A percentile compares a stretch with the other conserved stretches of the same genome.
Evolutionary conservation across 1,140 invertebrate species (phyloP).

Genomic region (Ips typographus): DNA sequence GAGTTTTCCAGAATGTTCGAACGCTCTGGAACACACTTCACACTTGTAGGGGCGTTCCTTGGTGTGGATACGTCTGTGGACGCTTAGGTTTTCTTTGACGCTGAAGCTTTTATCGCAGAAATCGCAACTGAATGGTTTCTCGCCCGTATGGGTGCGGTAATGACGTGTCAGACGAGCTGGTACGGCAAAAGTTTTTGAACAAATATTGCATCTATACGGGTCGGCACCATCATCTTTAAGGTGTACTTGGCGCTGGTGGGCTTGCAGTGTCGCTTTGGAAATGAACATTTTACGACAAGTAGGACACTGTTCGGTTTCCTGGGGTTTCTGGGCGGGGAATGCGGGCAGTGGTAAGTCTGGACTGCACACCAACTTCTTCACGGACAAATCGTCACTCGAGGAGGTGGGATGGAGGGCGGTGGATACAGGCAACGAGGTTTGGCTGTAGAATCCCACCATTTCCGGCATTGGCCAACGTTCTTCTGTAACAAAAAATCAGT

Average conservation of each 20-base stretch:
- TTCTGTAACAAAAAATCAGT: slow-evolving; percentile 42
- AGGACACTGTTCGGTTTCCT: slow-evolving; percentile 53
- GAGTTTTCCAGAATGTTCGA: slow-evolving; percentile 89
- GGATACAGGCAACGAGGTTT: slow-evolving; percentile 45
- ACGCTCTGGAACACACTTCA: slow-evolving; percentile 85
- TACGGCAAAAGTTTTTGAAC: slow-evolving; percentile 88
- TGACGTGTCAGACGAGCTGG: slow-evolving; percentile 88
- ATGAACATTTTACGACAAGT: slow-evolving; percentile 62
- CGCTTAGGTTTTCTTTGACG: slow-evolving; percentile 89
- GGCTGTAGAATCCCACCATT: slow-evolving; percentile 54
- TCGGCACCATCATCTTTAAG: slow-evolving; percentile 63
- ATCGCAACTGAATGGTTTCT: slow-evolving; percentile 71
- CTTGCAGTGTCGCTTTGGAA: slow-evolving; percentile 62
- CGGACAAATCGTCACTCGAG: slow-evolving; percentile 40
- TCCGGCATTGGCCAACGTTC: slow-evolving; percentile 50
- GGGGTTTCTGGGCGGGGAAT: slow-evolving; percentile 21
- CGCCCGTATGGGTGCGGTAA: slow-evolving; percentile 86
- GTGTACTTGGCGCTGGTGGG: slow-evolving; percentile 59
- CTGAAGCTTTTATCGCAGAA: slow-evolving; percentile 91
- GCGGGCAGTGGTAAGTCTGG: slow-evolving; percentile 48
- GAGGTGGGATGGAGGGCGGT: slow-evolving; percentile 45
- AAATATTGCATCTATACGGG: slow-evolving; percentile 86
- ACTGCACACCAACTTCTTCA: slow-evolving; percentile 51
- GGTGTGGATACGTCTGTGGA: slow-evolving; percentile 88
- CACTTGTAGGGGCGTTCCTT: slow-evolving; percentile 87